A percentile compares a stretch with the other conserved stretches of the same genome.
phyloP scores from a whole-genome alignment of 2,888 invertebrate genomes.

The Eremobia ochroleuca region DNA sequence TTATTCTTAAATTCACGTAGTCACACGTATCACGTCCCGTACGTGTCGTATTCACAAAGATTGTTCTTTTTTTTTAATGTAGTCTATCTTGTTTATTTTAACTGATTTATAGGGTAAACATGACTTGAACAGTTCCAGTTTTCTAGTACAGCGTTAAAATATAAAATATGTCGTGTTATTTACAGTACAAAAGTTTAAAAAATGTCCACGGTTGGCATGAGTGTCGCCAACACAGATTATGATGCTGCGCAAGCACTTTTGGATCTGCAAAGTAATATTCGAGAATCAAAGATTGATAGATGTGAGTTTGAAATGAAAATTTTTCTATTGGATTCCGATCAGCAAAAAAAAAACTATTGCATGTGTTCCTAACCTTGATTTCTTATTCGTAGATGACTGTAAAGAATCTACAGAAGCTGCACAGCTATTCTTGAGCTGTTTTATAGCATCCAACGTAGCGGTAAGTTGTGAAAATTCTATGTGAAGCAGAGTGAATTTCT shows the following conservation, averaged over 20 bases:
- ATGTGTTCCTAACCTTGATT: neutral
- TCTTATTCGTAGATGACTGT: slow-evolving; percentile 49
- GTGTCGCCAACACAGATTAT: no score
- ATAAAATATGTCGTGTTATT: neutral
- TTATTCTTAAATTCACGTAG: neutral
- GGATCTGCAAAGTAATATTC: neutral
- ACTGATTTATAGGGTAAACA: neutral
- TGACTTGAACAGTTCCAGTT: neutral
- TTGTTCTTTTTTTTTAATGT: neutral
- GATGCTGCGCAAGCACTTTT: neutral
- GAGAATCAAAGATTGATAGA: neutral
- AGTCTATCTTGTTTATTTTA: neutral
- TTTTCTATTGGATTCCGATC: slow-evolving; percentile 8
- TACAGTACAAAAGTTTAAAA: slow-evolving; percentile 11
- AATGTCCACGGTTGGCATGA: no score
- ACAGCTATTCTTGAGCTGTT: slow-evolving; percentile 69
- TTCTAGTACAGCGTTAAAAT: neutral
- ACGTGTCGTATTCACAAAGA: no score
- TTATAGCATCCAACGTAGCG: slow-evolving; percentile 62
- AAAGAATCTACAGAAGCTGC: slow-evolving; percentile 69
- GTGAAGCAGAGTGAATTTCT: neutral
- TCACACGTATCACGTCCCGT: no score
- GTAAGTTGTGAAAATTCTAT: slow-evolving; percentile 47
- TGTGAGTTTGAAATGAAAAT: slow-evolving; percentile 20
- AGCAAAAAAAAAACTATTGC: neutral